phyloP scores from a whole-genome alignment of 2,888 invertebrate species.

The Phrixothrix hirtus region DNA sequence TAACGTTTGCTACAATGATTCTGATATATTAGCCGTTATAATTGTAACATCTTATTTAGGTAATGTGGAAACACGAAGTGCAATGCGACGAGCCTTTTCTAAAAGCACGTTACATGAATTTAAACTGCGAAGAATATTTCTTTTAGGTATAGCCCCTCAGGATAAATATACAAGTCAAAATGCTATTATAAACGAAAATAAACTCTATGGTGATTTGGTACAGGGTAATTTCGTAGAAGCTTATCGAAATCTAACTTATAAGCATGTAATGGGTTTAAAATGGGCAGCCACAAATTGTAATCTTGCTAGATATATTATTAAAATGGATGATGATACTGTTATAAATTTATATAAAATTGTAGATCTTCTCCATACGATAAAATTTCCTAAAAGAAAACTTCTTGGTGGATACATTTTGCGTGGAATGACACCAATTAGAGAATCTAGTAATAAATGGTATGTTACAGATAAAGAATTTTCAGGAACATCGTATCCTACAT shows the following conservation, averaged over 20 bases:
- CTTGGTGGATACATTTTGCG: conserved; percentile 71
- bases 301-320: conserved; percentile 67
- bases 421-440: conserved; percentile 66
- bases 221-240: conserved; percentile 79
- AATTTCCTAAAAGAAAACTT: conserved; percentile 51
- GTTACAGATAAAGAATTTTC: conserved; percentile 70
- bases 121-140: conserved; percentile 68
- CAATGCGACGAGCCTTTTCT: conserved; percentile 70
- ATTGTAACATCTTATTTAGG: conserved; percentile 79
- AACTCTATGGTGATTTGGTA: conserved; percentile 68
- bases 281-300: conserved; percentile 71
- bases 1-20: conserved; percentile 34
- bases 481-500: conserved; percentile 67
- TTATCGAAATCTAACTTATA: conserved; percentile 79
- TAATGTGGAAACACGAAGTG: conserved; percentile 69
- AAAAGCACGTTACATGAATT: conserved; percentile 61
- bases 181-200: conserved; percentile 65
- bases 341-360: conserved; percentile 67
- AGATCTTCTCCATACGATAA: conserved; percentile 54
- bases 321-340: conserved; percentile 82
- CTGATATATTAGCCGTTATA: conserved; percentile 52
- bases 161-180: conserved; percentile 62
- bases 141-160: conserved; percentile 64
- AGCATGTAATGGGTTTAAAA: conserved; percentile 79
- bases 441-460: conserved; percentile 77